A percentile compares a stretch with the other conserved stretches of the same genome.
Conservation (phyloP, 2,797 vertebrate genomes). For the Meriones psammophilus region DNA sequence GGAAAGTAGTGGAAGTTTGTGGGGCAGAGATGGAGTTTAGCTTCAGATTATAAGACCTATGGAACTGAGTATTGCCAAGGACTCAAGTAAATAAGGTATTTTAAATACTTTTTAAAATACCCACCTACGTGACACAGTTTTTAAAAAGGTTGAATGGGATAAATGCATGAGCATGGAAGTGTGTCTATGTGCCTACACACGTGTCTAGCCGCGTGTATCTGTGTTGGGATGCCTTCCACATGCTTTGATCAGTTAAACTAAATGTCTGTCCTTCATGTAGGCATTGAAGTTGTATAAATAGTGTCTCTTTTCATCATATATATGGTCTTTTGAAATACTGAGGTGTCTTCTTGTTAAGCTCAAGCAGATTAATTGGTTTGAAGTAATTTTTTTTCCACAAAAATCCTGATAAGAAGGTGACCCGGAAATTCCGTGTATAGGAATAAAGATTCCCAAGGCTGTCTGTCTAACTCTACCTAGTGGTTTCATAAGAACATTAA, state of each 20-base stretch:
- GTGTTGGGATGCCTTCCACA: background rate
- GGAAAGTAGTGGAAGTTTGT: background rate
- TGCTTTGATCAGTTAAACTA: conserved; percentile 29
- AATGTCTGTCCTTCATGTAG: background rate
- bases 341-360: conserved; percentile 14
- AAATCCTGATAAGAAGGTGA: conserved; percentile 27
- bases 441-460: conserved; percentile 7
- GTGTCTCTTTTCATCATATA: background rate
- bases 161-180: background rate
- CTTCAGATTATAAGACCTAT: background rate
- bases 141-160: background rate
- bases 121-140: background rate
- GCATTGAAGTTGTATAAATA: background rate
- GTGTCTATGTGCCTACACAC: background rate
- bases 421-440: background rate
- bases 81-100: background rate
- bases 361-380: background rate
- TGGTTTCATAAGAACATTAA: background rate
- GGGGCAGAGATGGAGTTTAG: background rate
- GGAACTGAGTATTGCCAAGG: background rate
- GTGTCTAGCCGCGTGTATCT: background rate
- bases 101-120: background rate
- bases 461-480: background rate
- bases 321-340: conserved; percentile 6
- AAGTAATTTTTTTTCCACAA: background rate